phyloP scores from a whole-genome alignment of 2,797 vertebrate genomes.

The Halcyon badia region DNA sequence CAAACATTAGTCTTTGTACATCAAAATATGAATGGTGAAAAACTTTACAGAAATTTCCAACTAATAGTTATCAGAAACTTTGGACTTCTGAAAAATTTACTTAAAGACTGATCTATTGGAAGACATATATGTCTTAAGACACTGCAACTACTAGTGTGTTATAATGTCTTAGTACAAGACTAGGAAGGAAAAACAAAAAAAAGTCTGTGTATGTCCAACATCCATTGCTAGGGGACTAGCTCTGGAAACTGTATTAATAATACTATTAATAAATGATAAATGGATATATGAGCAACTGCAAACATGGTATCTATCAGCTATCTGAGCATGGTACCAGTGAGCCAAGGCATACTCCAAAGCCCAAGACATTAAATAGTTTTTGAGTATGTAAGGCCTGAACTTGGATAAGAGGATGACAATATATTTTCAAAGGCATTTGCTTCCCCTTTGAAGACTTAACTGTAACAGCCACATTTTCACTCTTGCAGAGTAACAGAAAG shows the following conservation, averaged over 20 bases:
- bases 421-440: background rate
- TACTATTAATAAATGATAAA: background rate
- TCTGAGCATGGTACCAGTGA: background rate
- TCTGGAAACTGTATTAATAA: background rate
- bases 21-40: background rate
- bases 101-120: background rate
- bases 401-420: background rate
- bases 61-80: conserved; percentile 4
- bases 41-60: background rate
- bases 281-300: background rate
- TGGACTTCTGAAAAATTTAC: background rate
- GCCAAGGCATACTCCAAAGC: background rate
- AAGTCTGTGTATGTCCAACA: background rate
- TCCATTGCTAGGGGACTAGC: background rate
- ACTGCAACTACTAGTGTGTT: background rate
- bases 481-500: background rate
- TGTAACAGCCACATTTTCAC: background rate
- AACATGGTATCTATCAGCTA: background rate
- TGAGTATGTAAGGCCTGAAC: background rate
- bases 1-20: background rate
- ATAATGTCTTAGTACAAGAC: background rate
- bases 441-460: background rate
- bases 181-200: background rate
- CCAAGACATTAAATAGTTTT: background rate
- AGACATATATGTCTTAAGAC: background rate